phyloP scores from a whole-genome alignment of 2,888 invertebrate genomes.

The Drosophila gaucha region DNA sequence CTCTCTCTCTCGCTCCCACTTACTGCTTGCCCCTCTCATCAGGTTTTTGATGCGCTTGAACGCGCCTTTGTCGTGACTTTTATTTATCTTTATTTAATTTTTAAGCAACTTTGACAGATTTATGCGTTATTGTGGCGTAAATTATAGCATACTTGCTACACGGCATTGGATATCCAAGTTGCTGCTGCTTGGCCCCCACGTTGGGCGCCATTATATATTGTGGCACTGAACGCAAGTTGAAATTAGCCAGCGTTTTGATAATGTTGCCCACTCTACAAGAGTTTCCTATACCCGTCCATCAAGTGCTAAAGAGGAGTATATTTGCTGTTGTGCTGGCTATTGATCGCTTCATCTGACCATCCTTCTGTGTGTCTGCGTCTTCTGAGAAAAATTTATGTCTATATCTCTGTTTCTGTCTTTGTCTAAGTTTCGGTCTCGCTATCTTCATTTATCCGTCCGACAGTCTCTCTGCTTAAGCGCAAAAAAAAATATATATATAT shows the following conservation, averaged over 20 bases:
- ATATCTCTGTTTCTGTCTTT: too few relatives aligned
- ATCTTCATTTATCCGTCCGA: too few relatives aligned
- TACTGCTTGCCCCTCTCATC: slow-evolving; percentile 9
- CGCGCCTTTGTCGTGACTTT: slow-evolving; percentile 66
- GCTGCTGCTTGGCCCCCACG: slow-evolving; percentile 1
- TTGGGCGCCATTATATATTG: slow-evolving; percentile 34
- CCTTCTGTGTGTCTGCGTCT: too few relatives aligned
- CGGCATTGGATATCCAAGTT: slow-evolving; percentile 25
- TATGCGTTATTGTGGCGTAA: slow-evolving; percentile 75
- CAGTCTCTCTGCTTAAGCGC: too few relatives aligned
- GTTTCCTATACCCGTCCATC: neutral
- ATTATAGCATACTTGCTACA: slow-evolving; percentile 64
- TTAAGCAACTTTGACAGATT: slow-evolving; percentile 76
- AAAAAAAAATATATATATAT: too few relatives aligned
- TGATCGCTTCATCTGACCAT: too few relatives aligned
- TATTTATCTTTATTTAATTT: slow-evolving; percentile 77
- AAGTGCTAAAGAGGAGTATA: neutral
- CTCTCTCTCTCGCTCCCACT: too few relatives aligned
- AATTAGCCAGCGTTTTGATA: slow-evolving; percentile 55
- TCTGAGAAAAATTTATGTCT: too few relatives aligned
- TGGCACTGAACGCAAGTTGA: slow-evolving; percentile 33
- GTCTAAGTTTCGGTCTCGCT: too few relatives aligned
- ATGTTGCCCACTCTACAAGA: slow-evolving; percentile 6
- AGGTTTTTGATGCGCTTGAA: slow-evolving; percentile 63
- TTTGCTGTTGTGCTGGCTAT: too few relatives aligned